These are phyloP conservation scores for Paramacrobiotus metropolitanus DNA, from an alignment of 1,140 invertebrate genomes.

Conservation along the genomic window DNA sequence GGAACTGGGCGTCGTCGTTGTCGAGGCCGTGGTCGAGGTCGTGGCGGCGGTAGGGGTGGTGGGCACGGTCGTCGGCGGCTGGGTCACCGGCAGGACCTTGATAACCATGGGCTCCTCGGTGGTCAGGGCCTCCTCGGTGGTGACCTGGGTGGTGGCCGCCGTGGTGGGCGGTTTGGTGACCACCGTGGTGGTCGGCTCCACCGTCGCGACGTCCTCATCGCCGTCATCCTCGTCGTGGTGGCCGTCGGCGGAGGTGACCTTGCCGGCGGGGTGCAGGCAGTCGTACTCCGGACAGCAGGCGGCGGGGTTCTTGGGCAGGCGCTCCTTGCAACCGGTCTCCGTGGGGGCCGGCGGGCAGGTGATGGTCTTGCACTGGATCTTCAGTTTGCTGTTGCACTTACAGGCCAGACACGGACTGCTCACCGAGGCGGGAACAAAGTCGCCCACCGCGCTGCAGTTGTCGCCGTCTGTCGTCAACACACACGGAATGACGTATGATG, in stretches of 20 bases:
- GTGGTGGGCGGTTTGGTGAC: not conserved
- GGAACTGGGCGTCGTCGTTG: too few relatives aligned
- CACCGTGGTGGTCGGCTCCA: not conserved
- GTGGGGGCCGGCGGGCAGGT: not conserved
- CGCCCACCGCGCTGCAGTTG: not conserved
- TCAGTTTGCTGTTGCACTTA: not conserved
- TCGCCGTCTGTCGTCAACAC: slow-evolving; percentile 2
- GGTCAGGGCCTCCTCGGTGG: too few relatives aligned
- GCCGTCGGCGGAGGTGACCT: too few relatives aligned
- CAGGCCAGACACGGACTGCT: not conserved
- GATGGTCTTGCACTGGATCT: not conserved
- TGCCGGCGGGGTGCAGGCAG: not conserved
- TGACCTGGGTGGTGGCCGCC: too few relatives aligned
- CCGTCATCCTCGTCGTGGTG: not conserved
- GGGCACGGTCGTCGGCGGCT: too few relatives aligned
- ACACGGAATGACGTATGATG: too few relatives aligned
- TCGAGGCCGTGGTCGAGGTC: too few relatives aligned
- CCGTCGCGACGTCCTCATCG: not conserved
- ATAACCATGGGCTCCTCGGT: too few relatives aligned
- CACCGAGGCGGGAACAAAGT: not conserved
- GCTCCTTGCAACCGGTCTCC: not conserved
- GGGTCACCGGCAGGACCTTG: too few relatives aligned
- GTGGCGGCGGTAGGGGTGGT: too few relatives aligned
- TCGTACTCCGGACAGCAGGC: not conserved
- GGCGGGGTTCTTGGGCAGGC: not conserved